A percentile compares a stretch with the other conserved stretches of the same genome.
Evolutionary conservation across 2,113 vertebrate genomes (phyloP).

Genomic region (Scomber scombrus): DNA sequence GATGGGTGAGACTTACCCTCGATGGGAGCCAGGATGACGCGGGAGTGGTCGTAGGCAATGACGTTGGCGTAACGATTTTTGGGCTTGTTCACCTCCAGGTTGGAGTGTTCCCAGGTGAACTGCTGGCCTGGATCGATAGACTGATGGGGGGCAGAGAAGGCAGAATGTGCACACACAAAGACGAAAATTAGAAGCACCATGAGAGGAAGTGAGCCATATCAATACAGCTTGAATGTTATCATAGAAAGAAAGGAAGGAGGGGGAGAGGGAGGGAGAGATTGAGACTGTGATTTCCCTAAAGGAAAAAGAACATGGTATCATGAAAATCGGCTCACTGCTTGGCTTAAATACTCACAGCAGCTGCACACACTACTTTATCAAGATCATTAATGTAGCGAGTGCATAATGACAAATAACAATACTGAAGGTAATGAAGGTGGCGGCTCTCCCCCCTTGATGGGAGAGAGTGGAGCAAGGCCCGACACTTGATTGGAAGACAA

Average conservation of each 20-base stretch:
- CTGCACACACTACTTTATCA: slow-evolving; percentile 49
- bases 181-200: slow-evolving; percentile 52
- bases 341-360: slow-evolving; percentile 55
- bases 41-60: slow-evolving; percentile 98
- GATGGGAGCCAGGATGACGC: slow-evolving; percentile 95
- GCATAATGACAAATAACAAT: slow-evolving; percentile 68
- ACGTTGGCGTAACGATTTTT: slow-evolving; percentile 99
- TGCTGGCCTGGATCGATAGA: slow-evolving; percentile 99
- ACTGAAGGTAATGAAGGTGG: slow-evolving; percentile 65
- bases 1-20: slow-evolving; percentile 86
- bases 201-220: slow-evolving; percentile 40
- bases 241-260: slow-evolving; percentile 9
- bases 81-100: slow-evolving; percentile 98
- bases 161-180: slow-evolving; percentile 62
- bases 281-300: slow-evolving; percentile 42
- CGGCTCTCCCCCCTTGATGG: slow-evolving; percentile 19
- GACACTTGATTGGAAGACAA: slow-evolving; percentile 53
- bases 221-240: slow-evolving; percentile 36
- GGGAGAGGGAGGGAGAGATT: not conserved
- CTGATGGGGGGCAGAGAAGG: slow-evolving; percentile 77
- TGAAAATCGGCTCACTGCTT: slow-evolving; percentile 44
- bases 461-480: slow-evolving; percentile 19
- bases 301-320: slow-evolving; percentile 29
- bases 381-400: slow-evolving; percentile 61
- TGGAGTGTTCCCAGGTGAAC: slow-evolving; percentile 99